Conservation (phyloP, 2,797 vertebrate genomes). For the Anguilla anguilla region DNA sequence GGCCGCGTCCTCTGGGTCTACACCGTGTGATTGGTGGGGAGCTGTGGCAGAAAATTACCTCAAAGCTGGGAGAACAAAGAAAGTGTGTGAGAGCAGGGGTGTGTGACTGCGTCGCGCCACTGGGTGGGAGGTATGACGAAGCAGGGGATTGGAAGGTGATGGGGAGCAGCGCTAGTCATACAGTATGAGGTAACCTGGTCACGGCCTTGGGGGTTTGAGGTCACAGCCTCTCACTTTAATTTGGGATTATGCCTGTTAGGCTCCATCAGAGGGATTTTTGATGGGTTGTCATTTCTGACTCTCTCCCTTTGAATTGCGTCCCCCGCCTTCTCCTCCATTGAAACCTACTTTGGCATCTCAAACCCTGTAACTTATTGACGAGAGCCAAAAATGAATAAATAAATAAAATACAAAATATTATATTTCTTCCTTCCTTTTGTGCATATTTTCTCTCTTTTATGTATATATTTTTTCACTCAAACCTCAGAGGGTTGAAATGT, state of each 20-base stretch:
- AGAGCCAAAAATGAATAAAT: not conserved
- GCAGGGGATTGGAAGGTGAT: not conserved
- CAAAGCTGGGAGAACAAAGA: constrained; percentile 52
- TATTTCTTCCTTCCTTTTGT: not conserved
- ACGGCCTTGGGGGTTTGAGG: constrained; percentile 56
- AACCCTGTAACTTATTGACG: constrained; percentile 36
- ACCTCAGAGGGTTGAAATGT: constrained; percentile 20
- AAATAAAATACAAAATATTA: constrained; percentile 1
- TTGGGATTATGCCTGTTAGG: constrained; percentile 68
- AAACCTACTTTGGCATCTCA: constrained; percentile 37
- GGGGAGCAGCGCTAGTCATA: constrained; percentile 47
- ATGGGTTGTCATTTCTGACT: constrained; percentile 54
- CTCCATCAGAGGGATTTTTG: constrained; percentile 59
- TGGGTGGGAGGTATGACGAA: constrained; percentile 44
- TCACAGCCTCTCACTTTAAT: constrained; percentile 64
- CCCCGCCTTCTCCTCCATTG: not conserved
- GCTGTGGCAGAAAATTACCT: constrained; percentile 56
- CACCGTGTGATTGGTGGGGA: constrained; percentile 56
- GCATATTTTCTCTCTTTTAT: not conserved
- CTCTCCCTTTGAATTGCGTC: constrained; percentile 44
- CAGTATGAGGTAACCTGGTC: constrained; percentile 67
- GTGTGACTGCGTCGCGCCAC: constrained; percentile 40
- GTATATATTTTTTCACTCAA: constrained; percentile 28
- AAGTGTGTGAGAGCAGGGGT: constrained; percentile 42
- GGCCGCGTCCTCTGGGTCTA: constrained; percentile 40